Base-by-base conservation (phyloP, 37 sponge, comb jelly and placozoan species). In the Geodia barretti region DNA sequence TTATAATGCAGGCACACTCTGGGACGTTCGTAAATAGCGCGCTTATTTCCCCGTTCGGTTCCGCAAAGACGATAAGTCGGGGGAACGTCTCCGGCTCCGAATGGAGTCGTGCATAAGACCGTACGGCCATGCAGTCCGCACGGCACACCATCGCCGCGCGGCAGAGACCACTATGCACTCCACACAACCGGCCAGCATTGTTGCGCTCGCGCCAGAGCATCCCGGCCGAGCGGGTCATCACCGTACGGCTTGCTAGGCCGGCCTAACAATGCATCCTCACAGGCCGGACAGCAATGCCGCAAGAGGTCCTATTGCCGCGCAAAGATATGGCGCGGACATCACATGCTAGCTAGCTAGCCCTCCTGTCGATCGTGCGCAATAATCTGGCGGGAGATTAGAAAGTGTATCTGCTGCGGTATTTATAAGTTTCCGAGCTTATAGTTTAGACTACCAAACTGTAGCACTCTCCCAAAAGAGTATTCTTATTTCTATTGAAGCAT, bases 1-100 rank as follows among this genome's bases (percentile, higher is more conserved):
- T 35, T 63, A 83, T 75, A 83, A 83, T 64, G 67, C 72, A 32
- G 41, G 73, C 25, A 9, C n/a, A n/a, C n/a, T n/a, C n/a, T n/a
- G n/a, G n/a, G n/a, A n/a, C n/a, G n/a, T n/a, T n/a, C n/a, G 54
- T 17, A 47, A 47, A 17, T 17, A 17, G 54, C 54, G 7, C 54
- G 7, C 14, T 47, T 7, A 47, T 17, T 14, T 7, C 14, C 54
- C 11, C 54, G 14, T 47, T 47, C 54, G 11, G 54, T 47, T 47
- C 54, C 54, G 54, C 54, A 17, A 14, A 17, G 7, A 7, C 14
- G 54, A 17, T 17, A 7, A 17, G 54, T 47, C 54, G 11, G 7
- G 11, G 14, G 54, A 7, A 7, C 14, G 54, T 17, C 7, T 47
- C 54, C 54, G 7, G 11, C 54, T 47, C 54, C 14, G 54, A 17